A percentile compares a stretch with the other conserved stretches of the same genome.
Evolutionary conservation across 2,797 vertebrate species (phyloP).

Genomic region (Dromococcyx pavoninus): DNA sequence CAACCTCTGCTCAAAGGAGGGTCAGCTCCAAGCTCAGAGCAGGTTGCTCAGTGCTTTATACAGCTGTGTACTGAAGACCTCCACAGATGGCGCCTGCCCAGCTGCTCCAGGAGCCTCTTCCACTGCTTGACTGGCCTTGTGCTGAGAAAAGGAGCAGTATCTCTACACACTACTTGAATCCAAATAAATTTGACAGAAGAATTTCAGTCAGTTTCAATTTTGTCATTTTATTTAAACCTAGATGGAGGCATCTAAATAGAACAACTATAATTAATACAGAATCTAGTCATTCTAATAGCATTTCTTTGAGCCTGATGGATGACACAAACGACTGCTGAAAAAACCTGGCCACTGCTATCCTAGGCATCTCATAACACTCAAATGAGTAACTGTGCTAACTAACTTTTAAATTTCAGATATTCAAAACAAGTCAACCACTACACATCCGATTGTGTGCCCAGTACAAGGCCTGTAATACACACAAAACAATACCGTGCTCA

Average conservation of each 20-base stretch:
- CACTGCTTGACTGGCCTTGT: fast-evolving
- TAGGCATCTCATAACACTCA: not conserved
- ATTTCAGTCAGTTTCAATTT: not conserved
- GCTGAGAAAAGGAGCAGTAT: fast-evolving
- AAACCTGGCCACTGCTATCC: not conserved
- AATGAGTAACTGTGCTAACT: no score
- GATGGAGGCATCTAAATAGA: not conserved
- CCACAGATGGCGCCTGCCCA: not conserved
- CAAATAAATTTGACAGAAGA: not conserved
- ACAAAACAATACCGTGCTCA: not conserved
- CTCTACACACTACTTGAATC: not conserved
- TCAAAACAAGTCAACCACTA: not conserved
- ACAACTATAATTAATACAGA: not conserved
- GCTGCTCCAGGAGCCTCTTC: not conserved
- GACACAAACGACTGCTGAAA: not conserved
- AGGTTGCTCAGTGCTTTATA: not conserved
- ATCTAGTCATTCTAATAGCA: not conserved
- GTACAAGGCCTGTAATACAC: not conserved
- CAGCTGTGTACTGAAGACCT: not conserved
- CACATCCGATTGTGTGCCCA: not conserved
- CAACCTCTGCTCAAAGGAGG: not conserved
- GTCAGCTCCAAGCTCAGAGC: not conserved
- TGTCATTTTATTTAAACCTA: not conserved
- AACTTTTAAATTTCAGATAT: not conserved
- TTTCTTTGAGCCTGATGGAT: not conserved